Evolutionary conservation across 2,797 vertebrate species (phyloP), one percentile per base, ranked within the genome.

Genomic region (Labroides dimidiatus): DNA sequence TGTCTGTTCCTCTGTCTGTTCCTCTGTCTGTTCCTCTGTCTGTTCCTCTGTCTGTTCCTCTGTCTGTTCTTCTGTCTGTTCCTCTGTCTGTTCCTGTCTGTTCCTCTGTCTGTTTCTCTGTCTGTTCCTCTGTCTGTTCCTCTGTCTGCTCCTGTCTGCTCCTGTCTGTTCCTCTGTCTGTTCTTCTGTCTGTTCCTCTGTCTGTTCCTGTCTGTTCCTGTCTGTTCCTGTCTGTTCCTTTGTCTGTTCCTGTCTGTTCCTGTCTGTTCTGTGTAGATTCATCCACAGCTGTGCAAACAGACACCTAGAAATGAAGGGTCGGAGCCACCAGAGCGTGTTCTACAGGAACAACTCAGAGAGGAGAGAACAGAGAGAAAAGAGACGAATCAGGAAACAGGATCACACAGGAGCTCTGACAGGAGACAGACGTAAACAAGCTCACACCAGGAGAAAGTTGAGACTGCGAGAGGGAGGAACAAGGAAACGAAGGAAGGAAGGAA

Each of bases 401-500:
- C 10, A 30, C n/a, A 36, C 16, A 42, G 20, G 4, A 0, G 2
- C 45, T 58, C 39, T 58, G 43, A 62, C 56, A 7, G 1, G 13
- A 74, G 51, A 19, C 49, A 33, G 56, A 42, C 0, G 12, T 43
- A 61, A 73, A 60, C 69, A 53, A 54, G 59, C 53, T 47, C 43
- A 33, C 24, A 10, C 10, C 30, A 55, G 49, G 48, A 14, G 42
- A 13, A 64, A 64, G 68, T 39, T 20, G 37, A 23, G 1, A 42
- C 39, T 73, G 24, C 27, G 63, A 63, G 61, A 8, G 11, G 54
- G 58, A 69, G 60, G 49, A 75, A 65, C 33, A 10, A 21, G 71
- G 37, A 67, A 27, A 43, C 19, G 10, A 23, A 33, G 43, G 43
- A 48, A 75, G 56, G 62, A 54, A 21, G 17, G 45, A 37, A n/a